A percentile compares a stretch with the other conserved stretches of the same genome.
These are phyloP conservation scores for Linnaemya vulpina DNA, from an alignment of 2,888 invertebrate species.

Conservation along the genomic window DNA sequence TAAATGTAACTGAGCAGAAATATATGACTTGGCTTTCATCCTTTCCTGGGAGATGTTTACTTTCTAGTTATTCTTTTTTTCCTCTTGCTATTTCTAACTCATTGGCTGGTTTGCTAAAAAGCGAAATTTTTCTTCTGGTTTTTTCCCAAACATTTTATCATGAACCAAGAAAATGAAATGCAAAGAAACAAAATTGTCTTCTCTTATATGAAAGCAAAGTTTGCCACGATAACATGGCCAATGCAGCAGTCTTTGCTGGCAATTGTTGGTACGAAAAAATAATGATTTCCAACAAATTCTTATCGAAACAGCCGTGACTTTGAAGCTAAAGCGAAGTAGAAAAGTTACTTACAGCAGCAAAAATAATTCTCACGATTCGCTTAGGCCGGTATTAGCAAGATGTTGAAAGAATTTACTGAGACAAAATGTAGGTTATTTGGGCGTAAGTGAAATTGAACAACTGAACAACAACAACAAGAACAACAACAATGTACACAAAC, in stretches of 20 bases:
- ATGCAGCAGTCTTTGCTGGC: constrained; percentile 55
- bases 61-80: constrained; percentile 44
- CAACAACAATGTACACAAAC: constrained; percentile 16
- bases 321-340: constrained; percentile 8
- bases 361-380: constrained; percentile 71
- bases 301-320: constrained; percentile 22
- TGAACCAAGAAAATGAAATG: constrained; percentile 48
- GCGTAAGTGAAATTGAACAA: constrained; percentile 72
- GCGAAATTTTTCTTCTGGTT: constrained; percentile 59
- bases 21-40: constrained; percentile 8
- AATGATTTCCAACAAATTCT: constrained; percentile 55
- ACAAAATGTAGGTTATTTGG: constrained; percentile 70
- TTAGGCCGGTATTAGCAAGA: constrained; percentile 42
- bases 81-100: background rate
- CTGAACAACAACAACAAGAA: constrained; percentile 42
- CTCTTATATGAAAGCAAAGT: constrained; percentile 13
- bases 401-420: constrained; percentile 37
- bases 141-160: constrained; percentile 6
- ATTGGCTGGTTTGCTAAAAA: constrained; percentile 62
- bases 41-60: constrained; percentile 48
- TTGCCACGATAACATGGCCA: constrained; percentile 38
- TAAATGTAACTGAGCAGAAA: constrained; percentile 29
- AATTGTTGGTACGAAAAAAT: constrained; percentile 59
- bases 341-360: constrained; percentile 19
- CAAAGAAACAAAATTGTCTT: constrained; percentile 24